A percentile compares a stretch with the other conserved stretches of the same genome.
Conservation (phyloP, 2,888 invertebrate species). For the Lydus trimaculatus region DNA sequence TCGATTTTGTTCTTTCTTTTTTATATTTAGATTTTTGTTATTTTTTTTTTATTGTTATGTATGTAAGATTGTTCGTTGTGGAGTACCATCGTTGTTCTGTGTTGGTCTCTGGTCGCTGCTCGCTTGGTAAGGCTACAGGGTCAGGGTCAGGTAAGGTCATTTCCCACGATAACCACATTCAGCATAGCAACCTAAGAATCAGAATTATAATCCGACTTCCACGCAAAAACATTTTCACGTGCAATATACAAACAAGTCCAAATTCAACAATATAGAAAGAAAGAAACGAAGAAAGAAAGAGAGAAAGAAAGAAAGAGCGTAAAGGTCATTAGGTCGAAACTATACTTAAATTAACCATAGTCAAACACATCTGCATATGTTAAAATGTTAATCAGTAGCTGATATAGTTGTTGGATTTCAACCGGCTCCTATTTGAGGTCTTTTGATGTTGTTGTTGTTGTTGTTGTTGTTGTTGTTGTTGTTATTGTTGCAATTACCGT, state of each 20-base stretch:
- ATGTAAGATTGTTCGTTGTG: slow-evolving; percentile 27
- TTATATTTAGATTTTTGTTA: background rate
- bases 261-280: background rate
- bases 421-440: background rate
- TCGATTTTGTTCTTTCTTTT: background rate
- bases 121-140: slow-evolving; percentile 53
- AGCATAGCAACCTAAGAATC: slow-evolving; percentile 59
- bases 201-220: slow-evolving; percentile 49
- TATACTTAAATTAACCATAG: background rate
- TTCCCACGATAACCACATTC: slow-evolving; percentile 62
- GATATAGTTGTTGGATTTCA: background rate
- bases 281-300: too few relatives aligned
- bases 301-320: background rate
- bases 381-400: slow-evolving; percentile 5
- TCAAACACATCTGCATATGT: background rate
- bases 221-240: slow-evolving; percentile 42
- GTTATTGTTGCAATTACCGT: background rate
- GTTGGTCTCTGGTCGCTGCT: slow-evolving; percentile 41
- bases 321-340: slow-evolving; percentile 9
- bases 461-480: background rate
- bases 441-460: background rate
- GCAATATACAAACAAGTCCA: slow-evolving; percentile 4
- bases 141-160: slow-evolving; percentile 63
- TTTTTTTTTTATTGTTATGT: slow-evolving; percentile 26
- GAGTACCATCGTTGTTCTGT: slow-evolving; percentile 37